Base-by-base conservation (phyloP, 37 sponge, comb jelly and placozoan genomes). In the Lycopodina hypogea region DNA sequence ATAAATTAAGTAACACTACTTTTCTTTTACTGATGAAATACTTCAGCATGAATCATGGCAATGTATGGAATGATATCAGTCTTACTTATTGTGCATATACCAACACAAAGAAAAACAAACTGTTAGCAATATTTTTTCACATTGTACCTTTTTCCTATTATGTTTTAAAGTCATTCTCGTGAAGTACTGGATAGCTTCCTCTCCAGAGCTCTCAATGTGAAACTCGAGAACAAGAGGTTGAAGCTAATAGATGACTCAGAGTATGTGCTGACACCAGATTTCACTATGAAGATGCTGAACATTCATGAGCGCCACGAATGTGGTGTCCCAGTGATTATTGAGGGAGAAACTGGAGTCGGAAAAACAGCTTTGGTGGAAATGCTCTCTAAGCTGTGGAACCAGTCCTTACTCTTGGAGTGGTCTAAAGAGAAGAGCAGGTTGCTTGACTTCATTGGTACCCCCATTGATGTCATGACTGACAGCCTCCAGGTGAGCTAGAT, bases 271-370 rank as follows among this genome's bases (percentile, higher is more conserved):
- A 95, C 96, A 14, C 79, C 87, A 42, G 96, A 95, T 78, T 95
- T 87, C 70, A 87, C 90, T 40, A 63, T 93, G 21, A 92, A 88
- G 73, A 88, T 88, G 88, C 53, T 88, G 24, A 82, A 88, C 55
- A 88, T 88, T 26, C 78, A 88, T 73, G 88, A 88, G 68, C 59
- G 88, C 12, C 65, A 78, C 33, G 81, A 83, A 77, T 89, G 90
- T 83, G 81, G 93, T 22, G 78, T 92, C 21, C 96, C 96, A 21
- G 96, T 95, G 36, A 88, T 95, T 56, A 92, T 95, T 41, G 93
- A 92, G 68, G 96, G 96, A 51, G 96, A 95, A 72, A 95, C 96
- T 71, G 96, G 96, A 24, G 96, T 95, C 35, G 96, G 96, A 23
- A 95, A 95, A 76, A 95, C 96, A 15, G 86, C 86, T 56, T 82